Evolutionary conservation across 2,797 vertebrate species (phyloP).

Genomic region (Acropternis orthonyx): DNA sequence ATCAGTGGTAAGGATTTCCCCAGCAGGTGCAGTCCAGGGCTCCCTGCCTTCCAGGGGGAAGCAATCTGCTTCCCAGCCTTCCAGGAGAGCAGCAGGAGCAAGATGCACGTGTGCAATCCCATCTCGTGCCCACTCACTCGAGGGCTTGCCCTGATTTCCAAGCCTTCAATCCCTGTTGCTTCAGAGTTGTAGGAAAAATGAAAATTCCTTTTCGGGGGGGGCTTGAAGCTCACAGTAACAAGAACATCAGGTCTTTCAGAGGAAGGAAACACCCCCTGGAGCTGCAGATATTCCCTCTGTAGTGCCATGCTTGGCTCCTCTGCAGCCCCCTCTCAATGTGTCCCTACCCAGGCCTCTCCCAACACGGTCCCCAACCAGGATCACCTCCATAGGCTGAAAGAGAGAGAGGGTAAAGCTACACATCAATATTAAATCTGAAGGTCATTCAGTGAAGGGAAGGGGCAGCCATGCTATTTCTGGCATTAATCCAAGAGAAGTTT

Average conservation of each 20-base stretch:
- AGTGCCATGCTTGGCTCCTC: background rate
- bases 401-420: background rate
- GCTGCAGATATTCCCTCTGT: background rate
- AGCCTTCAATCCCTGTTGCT: background rate
- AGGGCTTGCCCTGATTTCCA: background rate
- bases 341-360: background rate
- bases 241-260: background rate
- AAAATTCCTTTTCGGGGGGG: background rate
- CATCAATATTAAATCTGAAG: slow-evolving; percentile 24
- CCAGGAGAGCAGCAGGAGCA: background rate
- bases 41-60: background rate
- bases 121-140: background rate
- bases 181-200: background rate
- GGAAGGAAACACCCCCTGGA: background rate
- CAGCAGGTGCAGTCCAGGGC: background rate
- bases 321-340: background rate
- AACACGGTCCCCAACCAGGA: background rate
- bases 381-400: background rate
- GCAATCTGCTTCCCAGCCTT: background rate
- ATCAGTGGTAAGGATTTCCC: accelerated
- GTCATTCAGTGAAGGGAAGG: slow-evolving; percentile 29
- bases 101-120: accelerated
- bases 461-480: background rate
- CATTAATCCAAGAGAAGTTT: background rate
- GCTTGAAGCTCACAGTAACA: background rate